These are phyloP conservation scores for Cephus runcator DNA, from an alignment of 2,888 invertebrate species.

Conservation along the genomic window DNA sequence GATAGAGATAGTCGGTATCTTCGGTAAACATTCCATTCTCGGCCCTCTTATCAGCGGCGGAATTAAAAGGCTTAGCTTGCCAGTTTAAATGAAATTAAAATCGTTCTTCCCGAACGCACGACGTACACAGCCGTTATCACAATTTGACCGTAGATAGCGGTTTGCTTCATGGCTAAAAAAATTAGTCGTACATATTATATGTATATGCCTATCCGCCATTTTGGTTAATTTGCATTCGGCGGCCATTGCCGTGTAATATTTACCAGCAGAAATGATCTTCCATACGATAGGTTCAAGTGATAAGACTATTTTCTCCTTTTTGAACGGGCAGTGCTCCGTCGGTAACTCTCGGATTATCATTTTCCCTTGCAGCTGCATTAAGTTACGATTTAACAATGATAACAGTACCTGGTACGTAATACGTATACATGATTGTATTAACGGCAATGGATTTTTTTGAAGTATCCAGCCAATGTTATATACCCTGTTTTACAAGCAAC, in stretches of 20 bases:
- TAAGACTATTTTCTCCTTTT: neutral
- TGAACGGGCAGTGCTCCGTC: neutral
- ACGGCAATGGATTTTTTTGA: neutral
- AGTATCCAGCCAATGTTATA: constrained; percentile 2
- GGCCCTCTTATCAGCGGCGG: constrained; percentile 33
- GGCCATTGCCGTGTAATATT: neutral
- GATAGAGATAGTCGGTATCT: constrained; percentile 37
- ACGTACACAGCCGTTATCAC: constrained; percentile 29
- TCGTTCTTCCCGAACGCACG: constrained; percentile 23
- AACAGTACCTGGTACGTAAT: neutral
- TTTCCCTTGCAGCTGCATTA: neutral
- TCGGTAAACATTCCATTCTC: constrained; percentile 34
- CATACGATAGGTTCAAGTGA: neutral
- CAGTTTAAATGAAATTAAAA: constrained; percentile 27
- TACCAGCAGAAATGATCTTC: neutral
- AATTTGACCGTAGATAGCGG: constrained; percentile 2
- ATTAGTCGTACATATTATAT: neutral
- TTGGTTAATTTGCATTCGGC: neutral
- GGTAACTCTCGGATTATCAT: neutral
- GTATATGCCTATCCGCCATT: neutral
- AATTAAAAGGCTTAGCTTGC: constrained; percentile 35
- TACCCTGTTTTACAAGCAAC: constrained; percentile 13
- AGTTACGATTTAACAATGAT: neutral
- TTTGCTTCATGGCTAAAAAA: neutral
- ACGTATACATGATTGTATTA: no score